Percentiles rank a stretch among this genome's conserved stretches.
These are phyloP conservation scores for Spongilla lacustris DNA, from an alignment of 37 sponge, comb jelly and placozoan species.

Conservation along the genomic window DNA sequence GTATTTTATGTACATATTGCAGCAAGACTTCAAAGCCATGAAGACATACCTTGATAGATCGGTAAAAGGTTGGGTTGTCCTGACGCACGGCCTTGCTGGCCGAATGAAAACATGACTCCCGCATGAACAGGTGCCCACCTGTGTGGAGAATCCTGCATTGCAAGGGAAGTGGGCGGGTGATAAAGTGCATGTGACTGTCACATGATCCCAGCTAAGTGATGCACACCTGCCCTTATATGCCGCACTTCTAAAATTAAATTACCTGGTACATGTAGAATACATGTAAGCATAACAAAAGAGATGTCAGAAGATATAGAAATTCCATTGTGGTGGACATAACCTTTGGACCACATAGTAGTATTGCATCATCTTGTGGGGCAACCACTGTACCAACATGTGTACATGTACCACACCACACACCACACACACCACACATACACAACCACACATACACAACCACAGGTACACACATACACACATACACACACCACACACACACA, in stretches of 20 bases:
- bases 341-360: background rate
- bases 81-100: conserved; percentile 9
- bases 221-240: background rate
- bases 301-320: too few relatives aligned
- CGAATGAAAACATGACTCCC: conserved; percentile 63
- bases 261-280: too few relatives aligned
- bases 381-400: too few relatives aligned
- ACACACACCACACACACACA: too few relatives aligned
- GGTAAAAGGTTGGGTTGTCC: conserved; percentile 46
- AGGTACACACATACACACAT: background rate
- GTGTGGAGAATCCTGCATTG: conserved; percentile 12
- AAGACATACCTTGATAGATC: conserved; percentile 26
- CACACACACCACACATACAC: background rate
- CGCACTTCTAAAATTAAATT: too few relatives aligned
- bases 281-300: too few relatives aligned
- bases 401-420: too few relatives aligned
- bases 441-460: background rate
- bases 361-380: too few relatives aligned
- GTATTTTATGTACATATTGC: too few relatives aligned
- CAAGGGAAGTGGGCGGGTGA: background rate
- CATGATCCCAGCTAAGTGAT: background rate
- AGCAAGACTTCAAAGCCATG: too few relatives aligned
- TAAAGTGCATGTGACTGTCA: background rate
- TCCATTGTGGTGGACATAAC: background rate
- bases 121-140: conserved; percentile 62